phyloP scores from a whole-genome alignment of 2,888 invertebrate genomes.

The Andrena haemorrhoa region DNA sequence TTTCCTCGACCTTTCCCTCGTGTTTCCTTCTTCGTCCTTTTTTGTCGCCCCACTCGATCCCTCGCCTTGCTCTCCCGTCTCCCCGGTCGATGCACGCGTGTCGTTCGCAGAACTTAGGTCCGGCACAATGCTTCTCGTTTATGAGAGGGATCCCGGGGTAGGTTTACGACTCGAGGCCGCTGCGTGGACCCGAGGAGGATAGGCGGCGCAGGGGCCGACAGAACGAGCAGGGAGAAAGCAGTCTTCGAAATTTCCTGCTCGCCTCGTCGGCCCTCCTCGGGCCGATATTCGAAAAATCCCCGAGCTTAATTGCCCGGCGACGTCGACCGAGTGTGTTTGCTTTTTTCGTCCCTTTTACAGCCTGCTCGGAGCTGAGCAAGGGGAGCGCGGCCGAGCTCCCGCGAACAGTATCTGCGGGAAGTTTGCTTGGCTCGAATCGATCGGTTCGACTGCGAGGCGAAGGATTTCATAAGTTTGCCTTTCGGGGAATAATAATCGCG shows the following conservation, averaged over 20 bases:
- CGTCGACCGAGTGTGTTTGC: slow-evolving; percentile 26
- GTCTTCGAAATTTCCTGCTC: slow-evolving; percentile 36
- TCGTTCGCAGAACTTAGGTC: slow-evolving; percentile 65
- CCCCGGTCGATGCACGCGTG: slow-evolving; percentile 53
- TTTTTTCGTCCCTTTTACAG: not conserved
- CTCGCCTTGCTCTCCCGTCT: slow-evolving; percentile 39
- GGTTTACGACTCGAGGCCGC: slow-evolving; percentile 65
- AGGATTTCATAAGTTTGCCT: slow-evolving; percentile 39
- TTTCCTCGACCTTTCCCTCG: slow-evolving; percentile 50
- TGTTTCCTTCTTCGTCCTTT: not conserved
- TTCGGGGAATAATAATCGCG: slow-evolving; percentile 43
- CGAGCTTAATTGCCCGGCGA: slow-evolving; percentile 46
- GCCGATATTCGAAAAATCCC: slow-evolving; percentile 50
- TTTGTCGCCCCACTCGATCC: slow-evolving; percentile 7
- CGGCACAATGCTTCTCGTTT: slow-evolving; percentile 69
- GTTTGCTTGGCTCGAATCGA: slow-evolving; percentile 35
- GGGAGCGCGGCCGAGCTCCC: not conserved
- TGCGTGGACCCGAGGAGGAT: slow-evolving; percentile 3
- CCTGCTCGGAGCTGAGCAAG: not conserved
- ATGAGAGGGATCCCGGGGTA: slow-evolving; percentile 60
- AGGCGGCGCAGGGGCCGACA: not conserved
- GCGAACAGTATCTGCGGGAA: slow-evolving; percentile 7
- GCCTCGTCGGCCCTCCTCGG: not conserved
- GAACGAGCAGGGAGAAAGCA: slow-evolving; percentile 14
- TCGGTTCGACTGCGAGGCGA: slow-evolving; percentile 10